Percentiles rank a stretch among this genome's conserved stretches.
Conservation (phyloP, 2,888 invertebrate species). For the Kryphioiulus occultus region DNA sequence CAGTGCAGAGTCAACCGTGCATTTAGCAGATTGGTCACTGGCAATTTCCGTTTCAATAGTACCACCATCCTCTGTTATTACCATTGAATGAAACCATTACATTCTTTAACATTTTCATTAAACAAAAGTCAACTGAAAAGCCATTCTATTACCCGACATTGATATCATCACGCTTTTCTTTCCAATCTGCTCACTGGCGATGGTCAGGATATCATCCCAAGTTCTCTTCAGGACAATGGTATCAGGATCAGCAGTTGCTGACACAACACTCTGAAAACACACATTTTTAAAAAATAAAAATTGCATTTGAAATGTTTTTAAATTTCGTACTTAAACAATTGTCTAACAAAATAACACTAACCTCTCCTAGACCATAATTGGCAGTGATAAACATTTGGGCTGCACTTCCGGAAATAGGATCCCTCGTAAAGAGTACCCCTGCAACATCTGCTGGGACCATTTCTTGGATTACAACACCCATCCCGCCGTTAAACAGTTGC, state of each 20-base stretch:
- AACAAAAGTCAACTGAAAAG: constrained; percentile 55
- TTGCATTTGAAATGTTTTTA: neutral
- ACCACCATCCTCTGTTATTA: constrained; percentile 61
- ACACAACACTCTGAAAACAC: constrained; percentile 75
- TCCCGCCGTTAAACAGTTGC: constrained; percentile 71
- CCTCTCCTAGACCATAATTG: constrained; percentile 84
- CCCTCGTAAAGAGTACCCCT: constrained; percentile 84
- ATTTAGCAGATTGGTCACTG: constrained; percentile 60
- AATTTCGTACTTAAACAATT: neutral
- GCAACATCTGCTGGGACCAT: constrained; percentile 73
- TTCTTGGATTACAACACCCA: constrained; percentile 82
- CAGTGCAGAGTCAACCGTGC: constrained; percentile 69
- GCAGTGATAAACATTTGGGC: constrained; percentile 75
- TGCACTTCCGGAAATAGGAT: constrained; percentile 77
- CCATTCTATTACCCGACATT: neutral
- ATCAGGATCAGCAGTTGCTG: constrained; percentile 79
- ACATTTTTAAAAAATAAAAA: neutral
- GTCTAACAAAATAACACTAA: constrained; percentile 60
- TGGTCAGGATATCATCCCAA: constrained; percentile 64
- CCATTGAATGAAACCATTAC: neutral
- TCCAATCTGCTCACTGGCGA: constrained; percentile 59
- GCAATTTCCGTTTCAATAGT: constrained; percentile 59
- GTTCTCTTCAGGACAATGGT: constrained; percentile 70
- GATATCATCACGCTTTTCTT: constrained; percentile 31
- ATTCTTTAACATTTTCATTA: too few species aligned